These are phyloP conservation scores for Rhynchomys soricoides DNA, from an alignment of 2,113 vertebrate species.

Conservation along the genomic window DNA sequence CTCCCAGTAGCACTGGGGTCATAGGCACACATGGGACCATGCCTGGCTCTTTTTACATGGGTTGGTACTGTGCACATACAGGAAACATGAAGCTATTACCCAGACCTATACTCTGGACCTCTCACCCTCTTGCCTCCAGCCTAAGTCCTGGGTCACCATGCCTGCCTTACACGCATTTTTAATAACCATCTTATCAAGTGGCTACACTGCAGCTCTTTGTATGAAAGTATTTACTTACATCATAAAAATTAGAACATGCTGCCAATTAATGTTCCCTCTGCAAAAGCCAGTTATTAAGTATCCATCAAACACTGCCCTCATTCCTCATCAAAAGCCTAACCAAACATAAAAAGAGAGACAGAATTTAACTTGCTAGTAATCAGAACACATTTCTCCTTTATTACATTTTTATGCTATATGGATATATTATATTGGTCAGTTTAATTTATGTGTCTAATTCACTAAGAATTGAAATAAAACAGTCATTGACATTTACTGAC, in stretches of 20 bases:
- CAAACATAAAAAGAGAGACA: slow-evolving; percentile 21
- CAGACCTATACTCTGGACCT: background rate
- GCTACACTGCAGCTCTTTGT: background rate
- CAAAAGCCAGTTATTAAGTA: background rate
- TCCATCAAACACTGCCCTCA: background rate
- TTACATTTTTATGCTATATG: background rate
- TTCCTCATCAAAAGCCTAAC: slow-evolving; percentile 1
- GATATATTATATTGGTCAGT: background rate
- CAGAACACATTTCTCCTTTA: background rate
- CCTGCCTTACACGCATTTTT: background rate
- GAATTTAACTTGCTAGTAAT: background rate
- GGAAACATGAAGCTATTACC: background rate
- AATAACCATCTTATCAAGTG: background rate
- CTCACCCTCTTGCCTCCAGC: background rate
- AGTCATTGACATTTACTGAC: background rate
- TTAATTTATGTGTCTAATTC: slow-evolving; percentile 12
- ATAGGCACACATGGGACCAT: background rate
- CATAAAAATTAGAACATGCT: background rate
- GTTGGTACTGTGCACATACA: background rate
- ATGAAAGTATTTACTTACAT: background rate
- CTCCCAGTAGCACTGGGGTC: background rate
- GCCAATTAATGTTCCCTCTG: background rate
- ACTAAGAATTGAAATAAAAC: slow-evolving; percentile 1
- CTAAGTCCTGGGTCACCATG: background rate
- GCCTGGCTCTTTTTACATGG: background rate